A percentile compares a stretch with the other conserved stretches of the same genome.
These are phyloP conservation scores for Trilocha varians DNA, from an alignment of 2,888 invertebrate genomes.

Conservation along the genomic window DNA sequence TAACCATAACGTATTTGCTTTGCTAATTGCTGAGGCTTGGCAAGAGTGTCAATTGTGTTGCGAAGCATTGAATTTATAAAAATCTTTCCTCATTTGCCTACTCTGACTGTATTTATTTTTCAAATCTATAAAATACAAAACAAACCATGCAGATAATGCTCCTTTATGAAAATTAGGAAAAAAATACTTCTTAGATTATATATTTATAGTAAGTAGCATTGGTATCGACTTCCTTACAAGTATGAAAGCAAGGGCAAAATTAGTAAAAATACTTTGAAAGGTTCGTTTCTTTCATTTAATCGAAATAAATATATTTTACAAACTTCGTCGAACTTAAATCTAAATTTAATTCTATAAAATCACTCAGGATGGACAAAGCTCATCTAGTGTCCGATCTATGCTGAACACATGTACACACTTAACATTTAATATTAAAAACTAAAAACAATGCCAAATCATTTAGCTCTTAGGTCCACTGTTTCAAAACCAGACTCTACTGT, in stretches of 20 bases:
- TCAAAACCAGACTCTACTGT: constrained; percentile 61
- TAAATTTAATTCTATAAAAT: constrained; percentile 18
- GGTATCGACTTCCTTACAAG: no score
- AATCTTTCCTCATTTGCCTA: no score
- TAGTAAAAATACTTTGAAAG: no score
- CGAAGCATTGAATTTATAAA: no score
- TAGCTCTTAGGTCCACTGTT: constrained; percentile 58
- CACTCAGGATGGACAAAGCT: constrained; percentile 12
- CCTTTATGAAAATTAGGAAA: neutral
- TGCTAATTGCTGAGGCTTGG: no score
- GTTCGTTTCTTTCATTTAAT: constrained; percentile 41
- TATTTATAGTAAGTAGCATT: no score
- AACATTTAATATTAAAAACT: constrained; percentile 6
- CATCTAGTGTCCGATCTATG: constrained; percentile 16
- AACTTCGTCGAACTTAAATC: constrained; percentile 23
- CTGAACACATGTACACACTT: constrained; percentile 19
- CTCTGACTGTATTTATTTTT: no score
- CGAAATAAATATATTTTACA: constrained; percentile 58
- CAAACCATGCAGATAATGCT: neutral
- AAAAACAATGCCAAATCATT: constrained; percentile 19
- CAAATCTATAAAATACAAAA: no score
- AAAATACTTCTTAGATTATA: constrained; percentile 14
- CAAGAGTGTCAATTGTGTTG: no score
- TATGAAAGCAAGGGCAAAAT: no score
- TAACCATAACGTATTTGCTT: no score